These are phyloP conservation scores for Pollenia amentaria DNA, from an alignment of 2,888 invertebrate species.

Conservation along the genomic window DNA sequence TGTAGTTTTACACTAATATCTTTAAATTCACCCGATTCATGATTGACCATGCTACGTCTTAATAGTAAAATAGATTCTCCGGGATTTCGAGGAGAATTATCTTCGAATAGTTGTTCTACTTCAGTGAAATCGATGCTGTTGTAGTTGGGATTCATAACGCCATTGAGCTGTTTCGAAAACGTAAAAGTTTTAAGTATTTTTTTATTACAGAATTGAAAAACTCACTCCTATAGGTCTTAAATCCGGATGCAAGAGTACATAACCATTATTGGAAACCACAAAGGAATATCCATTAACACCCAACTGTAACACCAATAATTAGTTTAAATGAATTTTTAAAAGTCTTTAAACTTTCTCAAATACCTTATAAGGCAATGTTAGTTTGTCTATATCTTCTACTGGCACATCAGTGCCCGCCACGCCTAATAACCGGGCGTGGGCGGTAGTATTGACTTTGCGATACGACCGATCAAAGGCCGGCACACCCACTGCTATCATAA, in stretches of 20 bases:
- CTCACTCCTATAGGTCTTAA: slow-evolving; percentile 92
- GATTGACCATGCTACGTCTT: slow-evolving; percentile 90
- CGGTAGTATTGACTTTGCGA: slow-evolving; percentile 84
- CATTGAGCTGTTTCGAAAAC: slow-evolving; percentile 76
- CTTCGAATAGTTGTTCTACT: slow-evolving; percentile 93
- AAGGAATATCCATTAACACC: slow-evolving; percentile 99
- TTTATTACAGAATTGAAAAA: slow-evolving; percentile 65
- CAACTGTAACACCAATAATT: slow-evolving; percentile 86
- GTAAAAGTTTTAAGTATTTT: not conserved
- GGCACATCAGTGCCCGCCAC: slow-evolving; percentile 95
- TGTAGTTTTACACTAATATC: slow-evolving; percentile 91
- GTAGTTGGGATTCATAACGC: slow-evolving; percentile 92
- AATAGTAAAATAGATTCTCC: slow-evolving; percentile 86
- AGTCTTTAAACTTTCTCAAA: not conserved
- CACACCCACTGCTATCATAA: slow-evolving; percentile 96
- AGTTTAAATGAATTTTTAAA: not conserved
- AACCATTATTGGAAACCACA: slow-evolving; percentile 98
- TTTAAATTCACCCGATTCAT: slow-evolving; percentile 87
- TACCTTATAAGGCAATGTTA: slow-evolving; percentile 95
- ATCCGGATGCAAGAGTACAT: slow-evolving; percentile 97
- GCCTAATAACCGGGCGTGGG: slow-evolving; percentile 91
- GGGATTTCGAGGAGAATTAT: slow-evolving; percentile 88
- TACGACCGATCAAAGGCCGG: slow-evolving; percentile 94
- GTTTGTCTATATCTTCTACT: slow-evolving; percentile 94
- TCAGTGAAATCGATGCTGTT: slow-evolving; percentile 98